Conservation (phyloP, 1,140 invertebrate genomes). For the Ooceraea biroi region DNA sequence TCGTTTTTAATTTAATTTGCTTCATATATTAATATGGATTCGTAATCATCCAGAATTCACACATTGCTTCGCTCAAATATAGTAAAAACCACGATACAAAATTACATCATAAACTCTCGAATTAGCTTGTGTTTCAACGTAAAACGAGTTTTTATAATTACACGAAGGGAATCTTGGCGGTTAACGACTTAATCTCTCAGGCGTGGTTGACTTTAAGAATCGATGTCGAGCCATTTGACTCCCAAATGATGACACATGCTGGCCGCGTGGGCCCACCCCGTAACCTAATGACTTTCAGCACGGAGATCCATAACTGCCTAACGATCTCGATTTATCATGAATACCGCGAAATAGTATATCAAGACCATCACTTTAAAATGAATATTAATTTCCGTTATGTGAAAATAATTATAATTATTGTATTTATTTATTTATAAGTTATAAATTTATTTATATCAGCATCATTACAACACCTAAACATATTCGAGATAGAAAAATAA, state of each 20-base stretch:
- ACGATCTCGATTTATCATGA: conserved; percentile 19
- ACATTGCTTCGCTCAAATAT: too few species aligned
- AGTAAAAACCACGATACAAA: too few species aligned
- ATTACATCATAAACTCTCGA: neutral
- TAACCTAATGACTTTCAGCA: conserved; percentile 6
- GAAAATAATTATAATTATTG: neutral
- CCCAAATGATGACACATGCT: conserved; percentile 5
- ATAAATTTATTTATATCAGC: too few species aligned
- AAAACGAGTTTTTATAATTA: neutral
- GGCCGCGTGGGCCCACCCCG: neutral
- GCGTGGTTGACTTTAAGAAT: neutral
- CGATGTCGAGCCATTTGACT: conserved; percentile 6
- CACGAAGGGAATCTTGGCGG: neutral
- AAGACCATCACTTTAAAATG: neutral
- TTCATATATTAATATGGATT: too few species aligned
- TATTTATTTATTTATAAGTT: neutral
- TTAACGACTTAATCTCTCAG: neutral
- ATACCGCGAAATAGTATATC: neutral
- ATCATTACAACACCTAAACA: too few species aligned
- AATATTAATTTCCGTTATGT: neutral
- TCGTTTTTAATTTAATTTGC: too few species aligned
- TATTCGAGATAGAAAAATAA: too few species aligned
- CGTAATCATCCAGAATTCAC: too few species aligned
- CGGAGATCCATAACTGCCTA: neutral
- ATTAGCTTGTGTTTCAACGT: neutral